Evolutionary conservation across 1,140 invertebrate genomes (phyloP), one percentile per base, ranked within the genome.

Genomic region (Melitaea cinxia): DNA sequence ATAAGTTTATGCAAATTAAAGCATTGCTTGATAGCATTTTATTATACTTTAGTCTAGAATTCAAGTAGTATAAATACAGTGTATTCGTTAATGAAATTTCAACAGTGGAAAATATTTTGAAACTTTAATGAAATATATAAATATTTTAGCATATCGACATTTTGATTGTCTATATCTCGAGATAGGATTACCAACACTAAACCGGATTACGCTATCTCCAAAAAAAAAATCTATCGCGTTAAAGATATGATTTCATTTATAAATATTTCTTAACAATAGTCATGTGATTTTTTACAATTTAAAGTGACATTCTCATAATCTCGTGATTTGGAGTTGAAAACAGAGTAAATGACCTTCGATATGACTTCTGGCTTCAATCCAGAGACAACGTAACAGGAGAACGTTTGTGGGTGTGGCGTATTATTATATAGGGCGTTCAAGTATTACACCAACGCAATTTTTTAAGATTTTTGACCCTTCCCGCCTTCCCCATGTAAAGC

Each of bases 341-440:
- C 42, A 47, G 23, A 47, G 42, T 47, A 17, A 47, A 12, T 21
- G 12, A 47, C 42, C 42, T 47, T 47, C 42, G 21, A 24, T 47
- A 19, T 23, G 19, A 19, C 23, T 45, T 23, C 42, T 47, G 42
- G 42, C 42, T 21, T 2, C 19, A 12, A 2, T 47, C 42, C 42
- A 47, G 21, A 12, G 14, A 15, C 37, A 6, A 23, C 42, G 19
- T 45, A 19, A 45, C 5, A 21, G 19, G 23, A n/a, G 10, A 1
- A 45, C 1, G 12, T 5, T 10, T 19, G 42, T 47, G 42, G 42
- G 42, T 47, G 42, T 47, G 42, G 42, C 42, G 9, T 47, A 23
- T 47, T 12, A 47, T 23, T 42, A 47, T 21, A 47, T 17, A 47
- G 19, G n/a, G n/a, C n/a, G n/a, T n/a, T n/a, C n/a, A n/a, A n/a